phyloP scores from a whole-genome alignment of 2,113 vertebrate genomes.

The Ceuthmochares aereus region DNA sequence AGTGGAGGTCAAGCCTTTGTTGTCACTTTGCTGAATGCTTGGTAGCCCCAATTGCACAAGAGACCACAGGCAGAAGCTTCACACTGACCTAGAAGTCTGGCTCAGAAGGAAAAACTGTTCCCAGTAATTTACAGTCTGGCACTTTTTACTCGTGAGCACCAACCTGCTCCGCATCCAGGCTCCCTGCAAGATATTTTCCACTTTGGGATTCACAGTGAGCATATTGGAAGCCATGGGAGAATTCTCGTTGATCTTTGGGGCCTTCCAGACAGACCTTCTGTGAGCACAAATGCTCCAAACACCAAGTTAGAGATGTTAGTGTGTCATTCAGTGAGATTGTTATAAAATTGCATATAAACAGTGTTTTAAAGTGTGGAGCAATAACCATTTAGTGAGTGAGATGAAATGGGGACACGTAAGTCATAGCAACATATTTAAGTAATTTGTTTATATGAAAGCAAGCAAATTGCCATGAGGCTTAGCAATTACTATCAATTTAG shows the following conservation, averaged over 20 bases:
- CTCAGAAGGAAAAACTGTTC: constrained; percentile 4
- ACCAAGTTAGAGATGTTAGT: not conserved
- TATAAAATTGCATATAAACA: constrained; percentile 36
- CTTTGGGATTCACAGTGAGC: constrained; percentile 38
- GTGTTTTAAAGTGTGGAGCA: constrained; percentile 21
- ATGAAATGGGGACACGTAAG: constrained; percentile 35
- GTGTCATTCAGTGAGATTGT: not conserved
- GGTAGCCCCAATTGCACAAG: not conserved
- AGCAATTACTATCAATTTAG: constrained; percentile 24
- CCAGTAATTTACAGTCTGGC: constrained; percentile 53
- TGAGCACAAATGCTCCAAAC: constrained; percentile 33
- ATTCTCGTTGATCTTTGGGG: not conserved
- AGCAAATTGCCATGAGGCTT: constrained; percentile 23
- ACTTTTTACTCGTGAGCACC: constrained; percentile 23
- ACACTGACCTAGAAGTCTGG: constrained; percentile 32
- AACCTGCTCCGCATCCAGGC: constrained; percentile 25
- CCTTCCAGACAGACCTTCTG: constrained; percentile 52
- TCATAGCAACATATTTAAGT: constrained; percentile 58
- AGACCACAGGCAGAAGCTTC: constrained; percentile 26
- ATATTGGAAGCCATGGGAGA: constrained; percentile 38
- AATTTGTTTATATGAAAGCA: constrained; percentile 45
- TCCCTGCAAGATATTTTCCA: not conserved
- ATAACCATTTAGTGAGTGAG: not conserved
- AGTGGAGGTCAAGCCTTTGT: not conserved
- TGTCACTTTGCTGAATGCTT: not conserved